These are phyloP conservation scores for Drosophila ercepeae DNA, from an alignment of 1,140 invertebrate species.

Conservation along the genomic window DNA sequence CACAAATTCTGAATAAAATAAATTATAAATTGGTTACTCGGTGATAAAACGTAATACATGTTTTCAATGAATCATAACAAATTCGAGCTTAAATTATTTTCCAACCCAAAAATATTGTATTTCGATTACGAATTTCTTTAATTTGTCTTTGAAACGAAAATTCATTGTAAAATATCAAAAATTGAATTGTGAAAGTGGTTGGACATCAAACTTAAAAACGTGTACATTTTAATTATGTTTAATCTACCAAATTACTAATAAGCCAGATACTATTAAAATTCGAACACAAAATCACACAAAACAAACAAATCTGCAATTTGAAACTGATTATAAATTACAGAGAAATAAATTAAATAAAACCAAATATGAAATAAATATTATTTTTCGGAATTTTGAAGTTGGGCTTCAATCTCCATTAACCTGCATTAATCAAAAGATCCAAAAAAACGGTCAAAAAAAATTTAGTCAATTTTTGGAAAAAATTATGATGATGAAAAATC, in stretches of 20 bases:
- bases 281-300: slow-evolving; percentile 61
- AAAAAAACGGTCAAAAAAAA: no score
- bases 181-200: slow-evolving; percentile 53
- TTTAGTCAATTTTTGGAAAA: no score
- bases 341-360: slow-evolving; percentile 35
- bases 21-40: slow-evolving; percentile 63
- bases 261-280: slow-evolving; percentile 47
- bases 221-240: slow-evolving; percentile 58
- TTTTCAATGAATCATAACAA: slow-evolving; percentile 60
- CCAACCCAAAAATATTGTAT: slow-evolving; percentile 43
- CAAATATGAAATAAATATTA: background rate
- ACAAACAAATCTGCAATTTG: slow-evolving; percentile 14
- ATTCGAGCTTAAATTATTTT: slow-evolving; percentile 81
- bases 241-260: slow-evolving; percentile 69
- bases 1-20: slow-evolving; percentile 43
- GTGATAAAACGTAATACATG: slow-evolving; percentile 58
- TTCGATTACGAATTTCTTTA: slow-evolving; percentile 21
- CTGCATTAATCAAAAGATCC: no score
- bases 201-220: slow-evolving; percentile 61
- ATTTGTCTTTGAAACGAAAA: slow-evolving; percentile 31
- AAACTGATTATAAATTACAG: slow-evolving; percentile 61
- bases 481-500: no score
- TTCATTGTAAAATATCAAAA: slow-evolving; percentile 28
- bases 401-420: no score
- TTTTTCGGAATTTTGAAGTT: background rate